These are phyloP conservation scores for Ceyx margarethae DNA, from an alignment of 2,113 vertebrate species.

Conservation along the genomic window DNA sequence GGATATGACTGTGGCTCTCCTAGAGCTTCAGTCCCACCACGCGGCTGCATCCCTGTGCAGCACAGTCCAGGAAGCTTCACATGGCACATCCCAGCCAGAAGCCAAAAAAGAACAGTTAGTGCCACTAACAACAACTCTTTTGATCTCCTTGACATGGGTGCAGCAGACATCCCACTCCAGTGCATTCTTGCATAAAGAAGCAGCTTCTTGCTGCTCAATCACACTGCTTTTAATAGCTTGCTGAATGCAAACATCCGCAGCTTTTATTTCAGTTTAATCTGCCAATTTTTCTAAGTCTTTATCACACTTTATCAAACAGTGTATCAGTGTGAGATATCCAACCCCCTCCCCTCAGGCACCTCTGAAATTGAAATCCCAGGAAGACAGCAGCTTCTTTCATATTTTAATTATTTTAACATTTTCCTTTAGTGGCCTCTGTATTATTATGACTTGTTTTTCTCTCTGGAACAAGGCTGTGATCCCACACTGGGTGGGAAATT, in stretches of 20 bases:
- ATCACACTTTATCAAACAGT: constrained; percentile 76
- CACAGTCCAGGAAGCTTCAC: not conserved
- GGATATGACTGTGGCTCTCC: not conserved
- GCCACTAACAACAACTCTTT: constrained; percentile 18
- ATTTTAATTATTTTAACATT: constrained; percentile 78
- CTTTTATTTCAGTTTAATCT: constrained; percentile 71
- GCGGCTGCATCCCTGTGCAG: rapidly evolving
- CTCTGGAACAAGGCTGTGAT: constrained; percentile 36
- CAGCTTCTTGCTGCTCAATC: constrained; percentile 52
- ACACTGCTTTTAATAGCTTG: constrained; percentile 57
- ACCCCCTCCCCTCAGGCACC: constrained; percentile 62
- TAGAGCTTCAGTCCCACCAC: not conserved
- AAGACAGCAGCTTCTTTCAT: constrained; percentile 58
- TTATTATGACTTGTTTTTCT: constrained; percentile 70
- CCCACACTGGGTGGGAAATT: constrained; percentile 56
- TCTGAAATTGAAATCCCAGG: constrained; percentile 71
- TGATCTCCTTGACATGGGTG: constrained; percentile 29
- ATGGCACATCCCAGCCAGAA: not conserved
- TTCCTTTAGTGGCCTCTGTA: constrained; percentile 60
- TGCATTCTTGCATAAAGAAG: constrained; percentile 14
- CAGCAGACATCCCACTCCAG: not conserved
- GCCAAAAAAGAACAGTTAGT: constrained; percentile 34
- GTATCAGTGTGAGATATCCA: constrained; percentile 70
- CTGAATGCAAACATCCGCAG: constrained; percentile 43
- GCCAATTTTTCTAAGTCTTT: constrained; percentile 71